Evolutionary conservation across 2,113 vertebrate genomes (phyloP).

Genomic region (Procavia capensis): DNA sequence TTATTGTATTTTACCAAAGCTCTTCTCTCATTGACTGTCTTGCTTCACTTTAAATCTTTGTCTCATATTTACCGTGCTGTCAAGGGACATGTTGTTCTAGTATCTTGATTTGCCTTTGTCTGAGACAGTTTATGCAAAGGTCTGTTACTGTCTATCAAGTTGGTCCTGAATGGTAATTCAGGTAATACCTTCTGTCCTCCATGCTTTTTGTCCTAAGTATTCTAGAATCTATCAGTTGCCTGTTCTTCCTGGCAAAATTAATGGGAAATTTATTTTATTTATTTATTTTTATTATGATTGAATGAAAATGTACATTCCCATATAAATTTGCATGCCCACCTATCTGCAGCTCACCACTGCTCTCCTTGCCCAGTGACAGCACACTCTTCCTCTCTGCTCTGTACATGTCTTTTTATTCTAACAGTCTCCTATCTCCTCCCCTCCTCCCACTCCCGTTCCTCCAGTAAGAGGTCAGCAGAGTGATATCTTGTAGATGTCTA

Average conservation of each 20-base stretch:
- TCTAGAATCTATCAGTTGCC: slow-evolving; percentile 11
- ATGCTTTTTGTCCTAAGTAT: not conserved
- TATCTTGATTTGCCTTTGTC: slow-evolving; percentile 49
- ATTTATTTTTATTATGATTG: too few relatives aligned
- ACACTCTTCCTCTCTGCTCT: too few relatives aligned
- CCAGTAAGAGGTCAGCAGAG: too few relatives aligned
- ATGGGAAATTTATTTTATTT: slow-evolving; percentile 48
- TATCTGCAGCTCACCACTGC: too few relatives aligned
- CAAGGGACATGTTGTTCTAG: not conserved
- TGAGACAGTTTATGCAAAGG: not conserved
- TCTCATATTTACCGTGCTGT: slow-evolving; percentile 46
- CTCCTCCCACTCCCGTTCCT: too few relatives aligned
- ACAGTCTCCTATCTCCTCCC: too few relatives aligned
- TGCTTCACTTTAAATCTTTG: slow-evolving; percentile 52
- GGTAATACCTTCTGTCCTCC: not conserved
- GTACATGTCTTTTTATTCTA: too few relatives aligned
- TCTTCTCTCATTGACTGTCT: slow-evolving; percentile 36
- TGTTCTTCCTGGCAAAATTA: slow-evolving; percentile 34
- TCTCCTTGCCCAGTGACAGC: too few relatives aligned
- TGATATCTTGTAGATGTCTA: too few relatives aligned
- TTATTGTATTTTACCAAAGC: slow-evolving; percentile 1
- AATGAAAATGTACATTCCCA: too few relatives aligned
- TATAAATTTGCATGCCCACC: too few relatives aligned
- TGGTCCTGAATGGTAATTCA: slow-evolving; percentile 36
- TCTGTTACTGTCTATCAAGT: not conserved